These are phyloP conservation scores for Lethocerus indicus DNA, from an alignment of 1,140 invertebrate species.

Conservation along the genomic window DNA sequence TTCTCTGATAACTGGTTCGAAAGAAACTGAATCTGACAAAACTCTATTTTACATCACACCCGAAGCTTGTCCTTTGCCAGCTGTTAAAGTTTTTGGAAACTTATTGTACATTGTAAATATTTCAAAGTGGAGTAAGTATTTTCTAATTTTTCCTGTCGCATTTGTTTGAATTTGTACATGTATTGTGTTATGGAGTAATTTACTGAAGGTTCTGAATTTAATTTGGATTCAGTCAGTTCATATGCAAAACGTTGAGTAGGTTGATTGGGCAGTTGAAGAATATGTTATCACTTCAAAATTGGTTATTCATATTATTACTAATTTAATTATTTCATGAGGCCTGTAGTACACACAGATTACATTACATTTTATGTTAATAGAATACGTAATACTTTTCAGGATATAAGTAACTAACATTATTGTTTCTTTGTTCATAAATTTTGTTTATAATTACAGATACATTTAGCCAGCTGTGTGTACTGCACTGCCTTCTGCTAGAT, in stretches of 20 bases:
- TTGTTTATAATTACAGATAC: constrained; percentile 1
- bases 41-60: too few relatives aligned
- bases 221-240: background rate
- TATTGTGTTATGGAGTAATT: background rate
- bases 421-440: background rate
- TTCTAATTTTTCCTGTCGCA: background rate
- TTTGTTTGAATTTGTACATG: background rate
- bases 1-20: too few relatives aligned
- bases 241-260: background rate
- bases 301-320: background rate
- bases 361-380: background rate
- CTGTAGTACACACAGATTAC: background rate
- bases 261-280: background rate
- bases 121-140: constrained; percentile 1
- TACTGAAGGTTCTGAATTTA: background rate
- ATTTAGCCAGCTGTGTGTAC: constrained; percentile 1
- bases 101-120: background rate
- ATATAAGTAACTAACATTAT: background rate
- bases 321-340: background rate
- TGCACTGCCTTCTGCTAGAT: constrained; percentile 4
- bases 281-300: background rate
- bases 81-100: background rate
- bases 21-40: too few relatives aligned
- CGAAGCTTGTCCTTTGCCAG: too few relatives aligned
- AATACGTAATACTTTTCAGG: background rate